Conservation (phyloP, 2,797 vertebrate genomes). For the Chanos chanos region DNA sequence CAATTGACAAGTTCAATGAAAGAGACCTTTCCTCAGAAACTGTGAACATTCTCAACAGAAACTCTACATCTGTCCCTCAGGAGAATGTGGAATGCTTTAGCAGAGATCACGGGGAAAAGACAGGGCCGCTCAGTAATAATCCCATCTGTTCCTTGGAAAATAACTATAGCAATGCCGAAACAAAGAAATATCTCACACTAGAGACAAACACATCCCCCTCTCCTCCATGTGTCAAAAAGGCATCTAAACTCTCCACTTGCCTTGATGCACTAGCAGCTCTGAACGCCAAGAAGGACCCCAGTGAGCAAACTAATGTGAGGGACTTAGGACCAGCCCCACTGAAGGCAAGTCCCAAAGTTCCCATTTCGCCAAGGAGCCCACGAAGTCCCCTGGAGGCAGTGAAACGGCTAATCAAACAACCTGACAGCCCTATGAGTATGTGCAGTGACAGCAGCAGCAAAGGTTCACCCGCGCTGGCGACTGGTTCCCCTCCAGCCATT, state of each 20-base stretch:
- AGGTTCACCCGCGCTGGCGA: conserved; percentile 82
- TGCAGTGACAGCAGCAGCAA: conserved; percentile 90
- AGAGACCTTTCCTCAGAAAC: conserved; percentile 71
- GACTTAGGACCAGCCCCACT: conserved; percentile 63
- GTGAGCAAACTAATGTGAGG: conserved; percentile 66
- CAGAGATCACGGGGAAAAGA: conserved; percentile 62
- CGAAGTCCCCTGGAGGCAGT: conserved; percentile 86
- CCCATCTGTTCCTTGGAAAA: conserved; percentile 57
- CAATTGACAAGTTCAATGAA: conserved; percentile 81
- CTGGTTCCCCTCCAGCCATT: conserved; percentile 87
- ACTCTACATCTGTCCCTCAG: conserved; percentile 47
- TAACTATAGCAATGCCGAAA: conserved; percentile 62
- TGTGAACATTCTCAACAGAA: conserved; percentile 47
- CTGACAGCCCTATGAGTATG: conserved; percentile 88
- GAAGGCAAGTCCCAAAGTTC: conserved; percentile 83
- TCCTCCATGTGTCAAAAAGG: conserved; percentile 75
- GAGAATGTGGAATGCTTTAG: conserved; percentile 54
- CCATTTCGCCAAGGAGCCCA: conserved; percentile 89
- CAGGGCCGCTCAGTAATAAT: conserved; percentile 54
- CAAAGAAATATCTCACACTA: conserved; percentile 55
- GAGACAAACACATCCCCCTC: conserved; percentile 56
- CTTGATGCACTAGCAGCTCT: conserved; percentile 88
- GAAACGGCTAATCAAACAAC: conserved; percentile 79
- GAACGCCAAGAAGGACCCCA: conserved; percentile 82
- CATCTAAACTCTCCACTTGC: conserved; percentile 87